phyloP scores from a whole-genome alignment of 2,113 vertebrate species.

The Podarcis raffonei region DNA sequence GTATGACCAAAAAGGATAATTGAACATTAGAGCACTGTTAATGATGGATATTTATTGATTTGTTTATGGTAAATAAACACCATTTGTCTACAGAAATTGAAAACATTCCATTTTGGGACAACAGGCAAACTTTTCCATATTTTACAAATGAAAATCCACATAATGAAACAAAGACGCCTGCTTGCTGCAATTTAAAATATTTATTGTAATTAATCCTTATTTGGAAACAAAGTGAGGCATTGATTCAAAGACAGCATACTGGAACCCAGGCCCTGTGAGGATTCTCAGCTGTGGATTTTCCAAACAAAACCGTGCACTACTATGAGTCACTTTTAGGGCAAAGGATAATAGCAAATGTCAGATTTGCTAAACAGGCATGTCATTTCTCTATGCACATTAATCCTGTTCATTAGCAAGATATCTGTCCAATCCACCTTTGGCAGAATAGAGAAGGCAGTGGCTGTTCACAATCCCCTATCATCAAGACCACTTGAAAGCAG shows the following conservation, averaged over 20 bases:
- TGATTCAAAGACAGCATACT: background rate
- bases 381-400: background rate
- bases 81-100: slow-evolving; percentile 25
- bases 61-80: slow-evolving; percentile 40
- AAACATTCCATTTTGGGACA: slow-evolving; percentile 37
- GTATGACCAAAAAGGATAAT: slow-evolving; percentile 39
- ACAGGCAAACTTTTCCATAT: background rate
- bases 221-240: slow-evolving; percentile 4
- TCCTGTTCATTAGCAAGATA: background rate
- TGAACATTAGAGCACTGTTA: background rate
- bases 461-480: background rate
- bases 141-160: slow-evolving; percentile 28
- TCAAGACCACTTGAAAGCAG: background rate
- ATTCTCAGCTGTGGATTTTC: background rate
- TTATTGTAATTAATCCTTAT: background rate
- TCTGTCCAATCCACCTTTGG: background rate
- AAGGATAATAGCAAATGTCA: slow-evolving; percentile 6
- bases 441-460: background rate
- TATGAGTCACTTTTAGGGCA: slow-evolving; percentile 8
- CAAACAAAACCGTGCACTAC: background rate
- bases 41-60: slow-evolving; percentile 59
- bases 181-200: slow-evolving; percentile 20
- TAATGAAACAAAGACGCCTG: slow-evolving; percentile 23
- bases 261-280: background rate
- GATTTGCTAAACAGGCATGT: slow-evolving; percentile 1